Conservation (phyloP, 1,140 invertebrate genomes). For the Saxidomus purpurata region DNA sequence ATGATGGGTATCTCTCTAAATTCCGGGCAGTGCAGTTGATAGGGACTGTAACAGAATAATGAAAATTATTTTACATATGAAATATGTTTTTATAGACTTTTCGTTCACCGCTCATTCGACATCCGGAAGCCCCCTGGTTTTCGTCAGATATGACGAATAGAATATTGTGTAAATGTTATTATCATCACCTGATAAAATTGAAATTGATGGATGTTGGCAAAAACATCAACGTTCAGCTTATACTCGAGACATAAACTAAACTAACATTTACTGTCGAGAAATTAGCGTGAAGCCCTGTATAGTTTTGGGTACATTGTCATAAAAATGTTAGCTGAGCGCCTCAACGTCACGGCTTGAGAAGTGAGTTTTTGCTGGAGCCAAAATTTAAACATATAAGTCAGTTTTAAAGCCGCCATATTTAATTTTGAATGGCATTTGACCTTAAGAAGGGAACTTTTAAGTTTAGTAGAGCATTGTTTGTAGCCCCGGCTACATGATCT, state of each 20-base stretch:
- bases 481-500: too few species aligned
- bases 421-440: not conserved
- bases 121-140: not conserved
- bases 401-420: not conserved
- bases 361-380: conserved; percentile 11
- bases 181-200: conserved; percentile 27
- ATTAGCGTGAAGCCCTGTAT: conserved; percentile 53
- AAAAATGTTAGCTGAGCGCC: conserved; percentile 43
- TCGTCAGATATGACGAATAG: not conserved
- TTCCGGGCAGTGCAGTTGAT: too few species aligned
- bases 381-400: conserved; percentile 24
- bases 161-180: not conserved
- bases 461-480: not conserved
- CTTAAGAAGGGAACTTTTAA: not conserved
- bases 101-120: too few species aligned
- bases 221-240: not conserved
- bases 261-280: conserved; percentile 58
- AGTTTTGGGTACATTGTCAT: conserved; percentile 46
- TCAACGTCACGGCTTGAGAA: not conserved
- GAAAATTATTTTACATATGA: too few species aligned
- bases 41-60: too few species aligned
- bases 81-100: too few species aligned
- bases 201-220: conserved; percentile 56
- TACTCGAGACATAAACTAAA: conserved; percentile 35
- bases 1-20: too few species aligned